Percentiles rank a stretch among this genome's conserved stretches.
phyloP scores from a whole-genome alignment of 1,140 invertebrate genomes.

The Popillia japonica region DNA sequence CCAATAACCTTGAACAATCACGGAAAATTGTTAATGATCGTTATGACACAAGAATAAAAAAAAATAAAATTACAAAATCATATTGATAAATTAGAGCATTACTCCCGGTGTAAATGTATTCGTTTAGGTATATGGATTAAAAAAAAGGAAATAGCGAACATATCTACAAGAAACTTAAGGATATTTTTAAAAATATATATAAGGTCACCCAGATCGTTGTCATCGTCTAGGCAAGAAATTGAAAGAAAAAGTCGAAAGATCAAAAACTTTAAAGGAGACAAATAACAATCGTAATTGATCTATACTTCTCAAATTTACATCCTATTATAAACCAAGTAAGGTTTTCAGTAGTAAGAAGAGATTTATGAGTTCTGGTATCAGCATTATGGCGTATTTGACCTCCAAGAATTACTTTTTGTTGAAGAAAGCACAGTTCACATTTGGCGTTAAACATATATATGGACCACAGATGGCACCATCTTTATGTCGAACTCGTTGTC shows the following conservation, averaged over 20 bases:
- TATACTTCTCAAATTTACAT: neutral
- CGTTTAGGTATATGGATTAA: conserved; percentile 3
- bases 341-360: neutral
- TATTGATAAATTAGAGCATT: conserved; percentile 17
- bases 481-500: neutral
- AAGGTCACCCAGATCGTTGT: neutral
- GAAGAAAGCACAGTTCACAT: conserved; percentile 2
- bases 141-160: neutral
- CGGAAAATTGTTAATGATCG: neutral
- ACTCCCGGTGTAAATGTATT: neutral
- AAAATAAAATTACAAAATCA: neutral
- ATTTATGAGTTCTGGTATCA: conserved; percentile 17
- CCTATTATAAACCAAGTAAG: neutral
- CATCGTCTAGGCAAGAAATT: neutral
- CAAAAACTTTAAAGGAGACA: neutral
- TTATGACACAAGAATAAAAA: neutral
- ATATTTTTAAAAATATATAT: conserved; percentile 8
- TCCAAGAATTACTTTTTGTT: neutral
- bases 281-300: neutral
- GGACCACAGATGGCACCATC: conserved; percentile 2
- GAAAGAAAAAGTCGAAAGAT: neutral
- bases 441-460: neutral
- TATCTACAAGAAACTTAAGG: neutral
- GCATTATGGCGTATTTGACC: neutral
- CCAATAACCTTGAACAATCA: neutral